These are phyloP conservation scores for Stenolophus ochropezus DNA, from an alignment of 2,888 invertebrate genomes.

Conservation along the genomic window DNA sequence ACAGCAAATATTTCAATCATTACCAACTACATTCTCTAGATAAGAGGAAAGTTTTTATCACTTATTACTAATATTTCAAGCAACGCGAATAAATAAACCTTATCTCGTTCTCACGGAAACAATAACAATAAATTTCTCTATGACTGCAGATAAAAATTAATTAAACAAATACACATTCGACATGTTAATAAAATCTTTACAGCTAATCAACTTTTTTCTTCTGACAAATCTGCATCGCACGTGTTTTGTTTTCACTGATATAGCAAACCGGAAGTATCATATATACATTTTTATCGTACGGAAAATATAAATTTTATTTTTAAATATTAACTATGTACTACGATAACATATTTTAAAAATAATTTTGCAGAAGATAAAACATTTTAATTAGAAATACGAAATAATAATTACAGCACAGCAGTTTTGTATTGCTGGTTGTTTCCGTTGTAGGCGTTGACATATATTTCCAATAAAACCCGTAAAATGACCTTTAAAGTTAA, in stretches of 20 bases:
- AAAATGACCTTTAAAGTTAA: not conserved
- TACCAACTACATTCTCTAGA: not conserved
- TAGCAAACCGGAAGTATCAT: constrained; percentile 5
- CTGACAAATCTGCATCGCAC: not conserved
- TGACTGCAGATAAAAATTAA: not conserved
- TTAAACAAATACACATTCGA: constrained; percentile 6
- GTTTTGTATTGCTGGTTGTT: not conserved
- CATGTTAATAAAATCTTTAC: not conserved
- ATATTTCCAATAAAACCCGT: not conserved
- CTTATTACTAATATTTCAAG: not conserved
- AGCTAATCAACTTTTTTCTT: not conserved
- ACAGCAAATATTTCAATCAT: not conserved
- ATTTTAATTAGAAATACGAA: not conserved
- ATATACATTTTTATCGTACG: constrained; percentile 3
- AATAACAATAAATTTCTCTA: constrained; percentile 21
- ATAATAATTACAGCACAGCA: not conserved
- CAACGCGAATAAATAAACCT: not conserved
- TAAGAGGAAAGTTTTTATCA: not conserved
- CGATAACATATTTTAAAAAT: constrained; percentile 6
- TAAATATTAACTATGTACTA: not conserved
- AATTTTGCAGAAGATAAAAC: not conserved
- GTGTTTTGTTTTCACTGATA: not conserved
- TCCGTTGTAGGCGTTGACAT: not conserved
- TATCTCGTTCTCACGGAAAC: constrained; percentile 18
- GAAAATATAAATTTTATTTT: constrained; percentile 7